Conservation (phyloP, 2,888 invertebrate species). For the Acanthoscelides obtectus region DNA sequence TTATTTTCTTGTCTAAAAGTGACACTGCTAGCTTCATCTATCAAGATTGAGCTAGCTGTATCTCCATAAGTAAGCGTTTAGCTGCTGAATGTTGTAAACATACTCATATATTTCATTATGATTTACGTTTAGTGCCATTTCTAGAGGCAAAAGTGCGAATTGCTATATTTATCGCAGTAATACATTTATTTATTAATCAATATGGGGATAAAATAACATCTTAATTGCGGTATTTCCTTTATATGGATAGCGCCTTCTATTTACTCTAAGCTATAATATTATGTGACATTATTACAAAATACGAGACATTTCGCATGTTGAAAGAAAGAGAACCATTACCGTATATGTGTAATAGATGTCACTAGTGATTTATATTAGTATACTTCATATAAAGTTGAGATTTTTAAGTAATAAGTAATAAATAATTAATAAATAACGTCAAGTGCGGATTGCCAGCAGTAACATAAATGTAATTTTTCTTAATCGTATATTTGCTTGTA, state of each 20-base stretch:
- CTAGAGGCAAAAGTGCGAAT: not conserved
- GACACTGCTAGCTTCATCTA: too few species aligned
- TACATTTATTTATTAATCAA: not conserved
- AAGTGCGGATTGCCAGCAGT: not conserved
- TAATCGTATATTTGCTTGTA: too few species aligned
- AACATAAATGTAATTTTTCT: not conserved
- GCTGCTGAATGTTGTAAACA: not conserved
- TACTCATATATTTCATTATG: not conserved
- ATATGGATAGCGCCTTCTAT: not conserved
- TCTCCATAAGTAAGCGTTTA: not conserved
- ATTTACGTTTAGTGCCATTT: not conserved
- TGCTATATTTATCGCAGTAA: not conserved
- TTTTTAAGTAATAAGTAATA: not conserved
- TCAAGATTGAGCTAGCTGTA: not conserved
- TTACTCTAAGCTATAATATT: not conserved
- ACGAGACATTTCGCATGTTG: not conserved
- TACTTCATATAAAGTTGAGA: not conserved
- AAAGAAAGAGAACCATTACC: not conserved
- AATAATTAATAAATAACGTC: not conserved
- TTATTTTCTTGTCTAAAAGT: too few species aligned
- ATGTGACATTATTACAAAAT: not conserved
- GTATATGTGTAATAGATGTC: not conserved
- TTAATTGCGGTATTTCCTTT: not conserved
- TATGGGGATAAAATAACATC: not conserved
- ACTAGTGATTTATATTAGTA: not conserved